A percentile compares a stretch with the other conserved stretches of the same genome.
These are phyloP conservation scores for Cephus sareptanus DNA, from an alignment of 2,888 invertebrate species.

Conservation along the genomic window DNA sequence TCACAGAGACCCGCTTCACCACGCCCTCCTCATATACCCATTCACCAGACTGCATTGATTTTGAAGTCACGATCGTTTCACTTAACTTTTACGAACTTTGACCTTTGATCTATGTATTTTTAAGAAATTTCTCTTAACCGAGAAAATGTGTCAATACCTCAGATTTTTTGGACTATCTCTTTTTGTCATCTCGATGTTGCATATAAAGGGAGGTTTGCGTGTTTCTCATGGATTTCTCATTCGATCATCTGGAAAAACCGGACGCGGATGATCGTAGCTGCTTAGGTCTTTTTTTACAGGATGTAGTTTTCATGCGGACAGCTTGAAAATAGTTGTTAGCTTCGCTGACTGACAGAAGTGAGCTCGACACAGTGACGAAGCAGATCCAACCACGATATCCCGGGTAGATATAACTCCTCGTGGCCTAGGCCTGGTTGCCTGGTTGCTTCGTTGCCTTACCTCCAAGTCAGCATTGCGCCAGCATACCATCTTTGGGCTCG, in stretches of 20 bases:
- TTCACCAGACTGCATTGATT: conserved; percentile 3
- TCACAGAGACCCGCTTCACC: conserved; percentile 59
- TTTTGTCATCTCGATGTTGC: not conserved
- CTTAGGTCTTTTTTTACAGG: not conserved
- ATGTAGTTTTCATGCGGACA: conserved; percentile 5
- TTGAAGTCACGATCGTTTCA: not conserved
- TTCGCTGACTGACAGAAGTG: conserved; percentile 20
- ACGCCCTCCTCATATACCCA: conserved; percentile 41
- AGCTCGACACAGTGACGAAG: conserved; percentile 48
- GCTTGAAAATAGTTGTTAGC: conserved; percentile 22
- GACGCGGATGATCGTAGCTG: not conserved
- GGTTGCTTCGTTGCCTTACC: conserved; percentile 7
- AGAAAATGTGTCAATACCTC: not conserved
- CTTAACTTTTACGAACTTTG: not conserved
- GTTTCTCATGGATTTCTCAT: not conserved
- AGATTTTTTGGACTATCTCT: not conserved
- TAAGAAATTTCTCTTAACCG: not conserved
- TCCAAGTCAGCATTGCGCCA: conserved; percentile 26
- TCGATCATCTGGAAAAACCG: not conserved
- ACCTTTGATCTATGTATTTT: not conserved
- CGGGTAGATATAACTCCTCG: conserved; percentile 44
- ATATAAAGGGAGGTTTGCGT: not conserved
- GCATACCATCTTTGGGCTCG: conserved; percentile 58
- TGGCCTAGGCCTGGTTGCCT: conserved; percentile 1
- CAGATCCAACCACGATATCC: conserved; percentile 48